A percentile compares a stretch with the other conserved stretches of the same genome.
Evolutionary conservation across 2,113 vertebrate species (phyloP).

Genomic region (Cariama cristata): DNA sequence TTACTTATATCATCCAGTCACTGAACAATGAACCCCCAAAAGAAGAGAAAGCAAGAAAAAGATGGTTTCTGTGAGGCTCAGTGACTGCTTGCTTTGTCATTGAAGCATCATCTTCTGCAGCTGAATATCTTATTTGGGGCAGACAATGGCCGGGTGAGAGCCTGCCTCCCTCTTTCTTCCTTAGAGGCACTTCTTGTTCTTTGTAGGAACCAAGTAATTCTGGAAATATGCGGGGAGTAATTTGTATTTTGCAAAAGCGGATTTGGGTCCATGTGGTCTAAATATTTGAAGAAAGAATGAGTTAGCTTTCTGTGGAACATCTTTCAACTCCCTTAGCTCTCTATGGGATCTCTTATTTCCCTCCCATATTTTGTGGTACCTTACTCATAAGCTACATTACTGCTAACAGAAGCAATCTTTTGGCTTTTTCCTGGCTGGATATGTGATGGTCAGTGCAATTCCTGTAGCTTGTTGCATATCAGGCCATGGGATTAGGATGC

Average conservation of each 20-base stretch:
- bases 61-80: background rate
- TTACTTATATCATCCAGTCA: background rate
- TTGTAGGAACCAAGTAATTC: background rate
- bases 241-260: background rate
- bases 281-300: background rate
- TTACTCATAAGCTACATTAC: background rate
- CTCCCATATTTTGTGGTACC: background rate
- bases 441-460: background rate
- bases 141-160: background rate
- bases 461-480: background rate
- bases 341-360: background rate
- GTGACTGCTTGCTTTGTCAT: background rate
- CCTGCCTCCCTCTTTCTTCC: background rate
- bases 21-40: background rate
- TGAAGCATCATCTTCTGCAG: background rate
- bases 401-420: background rate
- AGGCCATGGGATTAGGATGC: background rate
- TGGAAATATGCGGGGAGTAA: background rate
- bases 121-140: background rate
- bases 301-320: background rate
- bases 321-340: background rate
- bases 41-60: background rate
- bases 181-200: background rate
- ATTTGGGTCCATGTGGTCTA: background rate
- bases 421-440: background rate